phyloP scores from a whole-genome alignment of 2,113 vertebrate genomes.

The Gobiocypris rarus region DNA sequence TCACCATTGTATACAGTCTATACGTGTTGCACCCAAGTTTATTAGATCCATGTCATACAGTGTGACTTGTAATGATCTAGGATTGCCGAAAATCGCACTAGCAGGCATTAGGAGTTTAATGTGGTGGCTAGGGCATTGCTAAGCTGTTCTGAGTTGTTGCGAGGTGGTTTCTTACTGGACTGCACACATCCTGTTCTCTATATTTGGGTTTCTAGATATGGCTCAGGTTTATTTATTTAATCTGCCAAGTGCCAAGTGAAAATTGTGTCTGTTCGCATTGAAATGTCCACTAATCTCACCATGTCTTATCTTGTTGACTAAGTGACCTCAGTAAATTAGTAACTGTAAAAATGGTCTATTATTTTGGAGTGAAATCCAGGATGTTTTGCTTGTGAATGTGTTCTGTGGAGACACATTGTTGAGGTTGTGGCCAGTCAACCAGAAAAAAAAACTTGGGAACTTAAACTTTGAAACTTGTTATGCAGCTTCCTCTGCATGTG shows the following conservation, averaged over 20 bases:
- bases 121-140: neutral
- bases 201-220: neutral
- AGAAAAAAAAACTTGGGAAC: neutral
- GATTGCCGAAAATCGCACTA: too few species aligned
- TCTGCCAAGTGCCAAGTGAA: too few species aligned
- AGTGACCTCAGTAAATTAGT: neutral
- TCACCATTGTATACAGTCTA: too few species aligned
- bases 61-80: too few species aligned
- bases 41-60: too few species aligned
- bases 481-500: constrained; percentile 7
- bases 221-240: neutral
- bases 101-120: too few species aligned
- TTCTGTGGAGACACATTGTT: neutral
- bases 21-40: too few species aligned
- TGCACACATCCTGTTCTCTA: neutral
- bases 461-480: neutral
- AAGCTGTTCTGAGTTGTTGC: neutral
- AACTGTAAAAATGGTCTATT: neutral
- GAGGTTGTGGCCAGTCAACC: neutral
- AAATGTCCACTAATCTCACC: neutral
- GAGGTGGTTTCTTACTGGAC: neutral
- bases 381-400: constrained; percentile 12
- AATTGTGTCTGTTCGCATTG: neutral
- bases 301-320: neutral
- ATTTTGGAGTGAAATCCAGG: neutral